These are phyloP conservation scores for Metalampra italica DNA, from an alignment of 2,888 invertebrate genomes.

Conservation along the genomic window DNA sequence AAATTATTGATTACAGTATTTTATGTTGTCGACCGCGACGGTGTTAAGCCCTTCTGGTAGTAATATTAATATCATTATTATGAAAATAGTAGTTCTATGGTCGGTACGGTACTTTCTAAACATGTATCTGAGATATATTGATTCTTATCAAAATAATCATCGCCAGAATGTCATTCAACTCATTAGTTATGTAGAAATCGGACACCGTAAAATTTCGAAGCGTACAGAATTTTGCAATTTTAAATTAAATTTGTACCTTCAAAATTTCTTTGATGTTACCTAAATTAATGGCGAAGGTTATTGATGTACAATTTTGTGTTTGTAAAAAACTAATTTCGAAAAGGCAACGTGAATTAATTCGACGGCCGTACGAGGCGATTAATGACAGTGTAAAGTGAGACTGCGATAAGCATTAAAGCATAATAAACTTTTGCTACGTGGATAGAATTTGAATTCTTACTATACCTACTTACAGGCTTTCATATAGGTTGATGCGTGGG, in stretches of 20 bases:
- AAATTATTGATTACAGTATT: slow-evolving; percentile 2
- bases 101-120: too few relatives aligned
- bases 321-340: slow-evolving; percentile 16
- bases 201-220: too few relatives aligned
- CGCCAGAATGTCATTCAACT: too few relatives aligned
- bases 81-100: too few relatives aligned
- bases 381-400: slow-evolving; percentile 24
- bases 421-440: slow-evolving; percentile 10
- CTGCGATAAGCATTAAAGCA: slow-evolving; percentile 4
- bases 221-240: too few relatives aligned
- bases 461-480: background rate
- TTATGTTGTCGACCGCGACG: background rate
- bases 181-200: too few relatives aligned
- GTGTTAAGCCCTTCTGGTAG: background rate
- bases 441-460: background rate
- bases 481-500: too few relatives aligned
- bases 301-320: background rate
- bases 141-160: too few relatives aligned
- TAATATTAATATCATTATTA: background rate
- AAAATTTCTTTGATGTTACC: too few relatives aligned
- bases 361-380: slow-evolving; percentile 23
- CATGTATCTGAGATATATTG: too few relatives aligned
- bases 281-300: background rate
- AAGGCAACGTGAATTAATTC: slow-evolving; percentile 29
- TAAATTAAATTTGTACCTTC: too few relatives aligned